Percentiles rank a stretch among this genome's conserved stretches.
These are phyloP conservation scores for Osmoderma eremita DNA, from an alignment of 2,888 invertebrate genomes.

Conservation along the genomic window DNA sequence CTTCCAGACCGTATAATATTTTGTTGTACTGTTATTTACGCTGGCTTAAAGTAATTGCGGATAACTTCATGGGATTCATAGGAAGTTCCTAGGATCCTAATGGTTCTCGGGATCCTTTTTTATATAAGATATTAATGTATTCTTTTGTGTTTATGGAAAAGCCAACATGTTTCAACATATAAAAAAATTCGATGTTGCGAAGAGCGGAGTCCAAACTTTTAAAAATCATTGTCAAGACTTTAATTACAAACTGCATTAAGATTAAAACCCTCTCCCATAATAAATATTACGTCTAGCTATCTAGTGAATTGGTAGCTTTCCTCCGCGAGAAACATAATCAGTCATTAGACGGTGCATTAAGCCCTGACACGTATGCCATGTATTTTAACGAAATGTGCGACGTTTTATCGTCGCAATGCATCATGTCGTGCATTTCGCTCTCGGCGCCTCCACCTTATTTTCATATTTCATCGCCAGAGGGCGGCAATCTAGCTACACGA, in stretches of 20 bases:
- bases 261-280: not conserved
- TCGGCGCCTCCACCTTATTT: conserved; percentile 35
- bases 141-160: no score
- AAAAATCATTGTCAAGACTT: not conserved
- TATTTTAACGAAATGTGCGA: conserved; percentile 35
- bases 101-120: no score
- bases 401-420: conserved; percentile 34
- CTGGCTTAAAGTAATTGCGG: no score
- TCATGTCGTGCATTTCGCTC: conserved; percentile 24
- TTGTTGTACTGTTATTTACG: no score
- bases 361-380: conserved; percentile 21
- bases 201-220: no score
- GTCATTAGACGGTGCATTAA: conserved; percentile 35
- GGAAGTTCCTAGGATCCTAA: no score
- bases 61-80: no score
- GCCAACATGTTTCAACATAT: no score
- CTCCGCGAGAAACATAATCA: conserved; percentile 22
- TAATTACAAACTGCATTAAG: not conserved
- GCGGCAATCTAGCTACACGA: conserved; percentile 20
- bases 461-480: conserved; percentile 30
- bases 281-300: conserved; percentile 5
- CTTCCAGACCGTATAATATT: no score
- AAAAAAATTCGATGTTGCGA: no score
- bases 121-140: no score
- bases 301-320: conserved; percentile 14